Evolutionary conservation across 1,140 invertebrate genomes (phyloP), one percentile per base, ranked within the genome.

Genomic region (Pomacea maculata): DNA sequence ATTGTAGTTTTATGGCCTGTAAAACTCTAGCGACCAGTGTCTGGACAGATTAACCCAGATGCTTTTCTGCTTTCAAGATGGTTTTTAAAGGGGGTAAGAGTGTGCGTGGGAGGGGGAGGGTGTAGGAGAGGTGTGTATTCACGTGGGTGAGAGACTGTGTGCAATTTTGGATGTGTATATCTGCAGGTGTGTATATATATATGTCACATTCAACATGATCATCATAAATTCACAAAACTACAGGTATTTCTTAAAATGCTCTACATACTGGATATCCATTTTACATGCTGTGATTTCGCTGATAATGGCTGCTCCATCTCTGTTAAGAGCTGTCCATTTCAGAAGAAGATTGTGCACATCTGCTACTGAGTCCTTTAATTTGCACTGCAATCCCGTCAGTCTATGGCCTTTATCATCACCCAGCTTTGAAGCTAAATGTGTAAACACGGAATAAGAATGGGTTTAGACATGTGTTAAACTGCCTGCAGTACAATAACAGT

Each of bases 311-410:
- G 76, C 63, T n/a, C 89, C 88, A 21, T 86, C 80, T 15, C 45
- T 78, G 64, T 86, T 87, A 10, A 83, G 70, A 14, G 67, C 75
- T 45, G 81, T 85, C 89, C 89, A 90, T 67, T 86, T 89, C n/a
- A 82, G 79, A 14, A 85, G 65, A 8, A 75, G 45, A 80, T 90
- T 90, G 75, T 89, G 85, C 61, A 88, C 57, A 78, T 90, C 88
- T 67, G 88, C 89, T 63, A 82, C 84, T 14, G 79, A 80, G 83
- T 90, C 89, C 80, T 89, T 90, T 21, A 89, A 61, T 68, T 88
- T 86, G n/a, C 89, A 70, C 14, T 79, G 80, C 74, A 79, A 87
- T 34, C 89, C 89, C 67, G 88, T 89, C 63, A 90, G 78, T 73
- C 86, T 89, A 25, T 79, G 76, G 15, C 1, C 15, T 61, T 17